Base-by-base conservation (phyloP, 1,140 invertebrate genomes). In the Drosophila carrolli region DNA sequence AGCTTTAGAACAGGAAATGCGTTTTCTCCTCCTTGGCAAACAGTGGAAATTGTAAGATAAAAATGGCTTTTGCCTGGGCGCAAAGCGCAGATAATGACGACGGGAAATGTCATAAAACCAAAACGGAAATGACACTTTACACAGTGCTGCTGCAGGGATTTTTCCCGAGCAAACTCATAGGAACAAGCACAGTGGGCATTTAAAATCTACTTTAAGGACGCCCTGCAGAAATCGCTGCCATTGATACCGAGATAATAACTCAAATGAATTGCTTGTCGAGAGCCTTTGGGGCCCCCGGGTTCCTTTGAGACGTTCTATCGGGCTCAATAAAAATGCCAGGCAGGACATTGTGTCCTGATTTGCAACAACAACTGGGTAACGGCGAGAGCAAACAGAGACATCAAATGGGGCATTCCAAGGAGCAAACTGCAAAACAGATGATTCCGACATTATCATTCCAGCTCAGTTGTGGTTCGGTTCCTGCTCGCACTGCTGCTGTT, bases 161-260 rank as follows among this genome's bases (percentile, higher is more conserved):
- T 48, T 41, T 41, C n/a, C 32, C 27, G 14, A 23, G 50, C 10
- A 48, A 59, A 55, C 55, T 43, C 40, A 60, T 32, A 43, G 16
- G 16, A 38, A 35, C 43, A 48, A 27, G 7, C 51, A 27, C 35
- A 32, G 35, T 67, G 43, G 43, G 54, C 48, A 70, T 71, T 71
- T 43, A 71, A 56, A 32, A 23, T 7, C 3, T 35, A 48, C 53
- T 58, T 50, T 40, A 71, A 57, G 68, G n/a, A 55, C n/a, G n/a
- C 9, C 6, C 11, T 2, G 14, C 37, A 16, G 16, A 23, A 27
- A n/a, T 14, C n/a, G 38, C 23, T 32, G 44, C 38, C 43, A 73
- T 80, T 79, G 72, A 83, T 75, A 85, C 65, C 50, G 29, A 62
- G 82, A 86, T 88, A 78, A 86, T 85, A 85, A 86, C 84, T 86